Evolutionary conservation across 2,888 invertebrate species (phyloP).

Genomic region (Ganaspis brasiliensis): DNA sequence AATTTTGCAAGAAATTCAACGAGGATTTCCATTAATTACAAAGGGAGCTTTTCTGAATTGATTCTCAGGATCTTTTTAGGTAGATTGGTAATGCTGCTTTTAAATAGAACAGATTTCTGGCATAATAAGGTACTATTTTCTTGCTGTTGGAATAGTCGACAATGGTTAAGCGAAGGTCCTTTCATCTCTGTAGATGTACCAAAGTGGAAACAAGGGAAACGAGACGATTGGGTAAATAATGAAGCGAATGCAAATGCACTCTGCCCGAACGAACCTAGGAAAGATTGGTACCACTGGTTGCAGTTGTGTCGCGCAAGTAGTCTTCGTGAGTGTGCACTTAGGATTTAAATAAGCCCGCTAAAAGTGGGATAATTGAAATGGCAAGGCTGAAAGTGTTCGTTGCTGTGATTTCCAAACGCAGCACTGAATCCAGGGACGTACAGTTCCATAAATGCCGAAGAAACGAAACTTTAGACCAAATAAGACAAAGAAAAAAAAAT

Average conservation of each 20-base stretch:
- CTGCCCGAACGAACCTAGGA: constrained; percentile 62
- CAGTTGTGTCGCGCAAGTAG: constrained; percentile 57
- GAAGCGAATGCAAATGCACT: constrained; percentile 74
- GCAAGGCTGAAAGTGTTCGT: constrained; percentile 60
- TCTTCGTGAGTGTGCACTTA: constrained; percentile 70
- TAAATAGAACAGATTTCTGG: constrained; percentile 15
- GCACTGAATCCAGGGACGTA: constrained; percentile 1
- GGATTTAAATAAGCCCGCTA: constrained; percentile 75
- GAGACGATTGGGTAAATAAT: constrained; percentile 74
- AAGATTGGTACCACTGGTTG: constrained; percentile 61
- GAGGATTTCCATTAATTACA: neutral
- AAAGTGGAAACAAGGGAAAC: constrained; percentile 64
- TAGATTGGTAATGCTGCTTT: neutral
- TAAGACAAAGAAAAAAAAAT: constrained; percentile 5
- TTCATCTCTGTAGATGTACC: constrained; percentile 54
- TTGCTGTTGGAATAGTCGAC: constrained; percentile 30
- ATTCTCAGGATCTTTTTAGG: neutral
- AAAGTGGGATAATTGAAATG: constrained; percentile 76
- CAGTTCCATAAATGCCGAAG: too few relatives aligned
- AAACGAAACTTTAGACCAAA: too few relatives aligned
- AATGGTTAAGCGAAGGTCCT: constrained; percentile 27
- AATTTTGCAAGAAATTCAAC: neutral
- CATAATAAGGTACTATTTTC: constrained; percentile 21
- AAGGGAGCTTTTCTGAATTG: neutral
- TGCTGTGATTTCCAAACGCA: constrained; percentile 57